phyloP scores from a whole-genome alignment of 2,113 vertebrate species.

The Chaetops frenatus region DNA sequence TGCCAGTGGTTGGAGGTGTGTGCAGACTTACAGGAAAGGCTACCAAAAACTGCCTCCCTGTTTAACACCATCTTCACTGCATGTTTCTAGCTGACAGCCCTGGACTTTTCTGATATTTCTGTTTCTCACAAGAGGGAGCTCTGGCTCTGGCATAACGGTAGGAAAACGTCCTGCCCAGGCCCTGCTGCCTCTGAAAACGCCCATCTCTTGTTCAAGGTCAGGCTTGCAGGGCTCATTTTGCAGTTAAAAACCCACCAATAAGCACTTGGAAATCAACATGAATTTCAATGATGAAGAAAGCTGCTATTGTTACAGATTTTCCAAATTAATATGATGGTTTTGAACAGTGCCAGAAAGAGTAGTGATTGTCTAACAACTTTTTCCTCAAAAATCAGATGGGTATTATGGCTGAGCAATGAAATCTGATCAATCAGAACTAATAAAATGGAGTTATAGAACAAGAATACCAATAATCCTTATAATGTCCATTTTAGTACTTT shows the following conservation, averaged over 20 bases:
- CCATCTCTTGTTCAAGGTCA: not conserved
- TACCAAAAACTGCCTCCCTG: not conserved
- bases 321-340: not conserved
- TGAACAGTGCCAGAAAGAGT: not conserved
- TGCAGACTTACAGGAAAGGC: not conserved
- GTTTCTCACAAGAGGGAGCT: slow-evolving; percentile 64
- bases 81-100: not conserved
- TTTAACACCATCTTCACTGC: not conserved
- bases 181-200: not conserved
- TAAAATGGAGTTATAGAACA: not conserved
- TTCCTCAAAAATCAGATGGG: not conserved
- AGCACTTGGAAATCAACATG: not conserved
- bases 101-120: not conserved
- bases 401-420: not conserved
- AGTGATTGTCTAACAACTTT: not conserved
- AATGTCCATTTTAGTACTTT: not conserved
- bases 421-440: not conserved
- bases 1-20: not conserved
- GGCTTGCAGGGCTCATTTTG: not conserved
- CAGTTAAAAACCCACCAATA: not conserved
- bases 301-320: not conserved
- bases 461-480: not conserved
- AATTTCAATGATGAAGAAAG: not conserved
- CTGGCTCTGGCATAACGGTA: not conserved
- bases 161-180: not conserved